phyloP scores from a whole-genome alignment of 2,888 invertebrate species.

The Pelosia muscerda region DNA sequence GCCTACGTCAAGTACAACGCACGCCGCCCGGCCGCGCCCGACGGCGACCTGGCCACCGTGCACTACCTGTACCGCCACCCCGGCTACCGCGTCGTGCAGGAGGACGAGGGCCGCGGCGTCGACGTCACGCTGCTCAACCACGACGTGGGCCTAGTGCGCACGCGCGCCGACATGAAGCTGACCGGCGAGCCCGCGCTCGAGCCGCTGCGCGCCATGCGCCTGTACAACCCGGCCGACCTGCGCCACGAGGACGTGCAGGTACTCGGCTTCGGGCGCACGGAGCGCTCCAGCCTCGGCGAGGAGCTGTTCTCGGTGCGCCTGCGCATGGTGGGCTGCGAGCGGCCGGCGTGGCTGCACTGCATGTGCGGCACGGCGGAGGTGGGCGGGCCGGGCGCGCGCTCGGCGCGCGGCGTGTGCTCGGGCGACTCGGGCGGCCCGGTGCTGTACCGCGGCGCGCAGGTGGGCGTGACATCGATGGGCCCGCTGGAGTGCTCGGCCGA shows the following conservation, averaged over 20 bases:
- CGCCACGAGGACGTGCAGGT: slow-evolving; percentile 61
- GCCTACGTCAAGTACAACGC: slow-evolving; percentile 73
- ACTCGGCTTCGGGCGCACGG: slow-evolving; percentile 75
- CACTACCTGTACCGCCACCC: slow-evolving; percentile 73
- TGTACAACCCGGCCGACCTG: slow-evolving; percentile 56
- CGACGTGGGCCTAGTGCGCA: slow-evolving; percentile 77
- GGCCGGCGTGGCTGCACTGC: slow-evolving; percentile 66
- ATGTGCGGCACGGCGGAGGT: slow-evolving; percentile 57
- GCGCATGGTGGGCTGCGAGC: slow-evolving; percentile 65
- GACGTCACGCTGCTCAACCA: slow-evolving; percentile 76
- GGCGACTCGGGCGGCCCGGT: slow-evolving; percentile 79
- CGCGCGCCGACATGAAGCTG: slow-evolving; percentile 62
- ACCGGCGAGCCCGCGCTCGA: slow-evolving; percentile 30
- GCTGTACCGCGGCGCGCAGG: slow-evolving; percentile 62
- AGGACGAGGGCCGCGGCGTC: slow-evolving; percentile 66
- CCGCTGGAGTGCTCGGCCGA: slow-evolving; percentile 64
- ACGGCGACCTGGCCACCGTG: slow-evolving; percentile 61
- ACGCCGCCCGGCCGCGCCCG: slow-evolving; percentile 52
- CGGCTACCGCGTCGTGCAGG: slow-evolving; percentile 63
- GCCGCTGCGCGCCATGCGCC: slow-evolving; percentile 50
- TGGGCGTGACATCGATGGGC: slow-evolving; percentile 76
- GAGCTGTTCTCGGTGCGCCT: slow-evolving; percentile 67
- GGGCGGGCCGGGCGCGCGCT: slow-evolving; percentile 32
- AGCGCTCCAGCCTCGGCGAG: slow-evolving; percentile 62
- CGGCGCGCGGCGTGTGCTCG: slow-evolving; percentile 70